Conservation (phyloP, 2,888 invertebrate genomes). For the Lasioglossum lativentre region DNA sequence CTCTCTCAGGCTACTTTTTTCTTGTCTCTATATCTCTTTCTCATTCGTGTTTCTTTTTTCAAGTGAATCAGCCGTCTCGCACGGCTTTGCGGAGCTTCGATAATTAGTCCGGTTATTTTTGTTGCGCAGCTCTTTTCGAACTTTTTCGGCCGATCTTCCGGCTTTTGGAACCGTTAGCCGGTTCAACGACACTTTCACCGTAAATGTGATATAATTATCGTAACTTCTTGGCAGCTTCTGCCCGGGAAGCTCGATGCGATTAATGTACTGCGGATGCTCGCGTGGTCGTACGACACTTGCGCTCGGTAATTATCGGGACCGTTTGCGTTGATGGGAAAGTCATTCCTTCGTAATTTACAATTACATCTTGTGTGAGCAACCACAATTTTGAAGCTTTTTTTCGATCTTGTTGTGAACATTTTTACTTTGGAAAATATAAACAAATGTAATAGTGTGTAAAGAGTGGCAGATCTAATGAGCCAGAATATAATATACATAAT, state of each 20-base stretch:
- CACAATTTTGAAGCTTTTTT: not conserved
- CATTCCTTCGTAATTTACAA: not conserved
- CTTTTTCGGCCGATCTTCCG: not conserved
- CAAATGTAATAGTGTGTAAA: not conserved
- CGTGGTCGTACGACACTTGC: not conserved
- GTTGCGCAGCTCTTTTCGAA: not conserved
- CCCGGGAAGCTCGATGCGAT: not conserved
- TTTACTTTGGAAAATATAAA: not conserved
- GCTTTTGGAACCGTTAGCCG: not conserved
- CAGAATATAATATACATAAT: too few species aligned
- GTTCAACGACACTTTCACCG: slow-evolving; percentile 13
- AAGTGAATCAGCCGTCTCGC: not conserved
- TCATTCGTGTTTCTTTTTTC: not conserved
- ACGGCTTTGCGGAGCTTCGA: not conserved
- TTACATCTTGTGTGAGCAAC: not conserved
- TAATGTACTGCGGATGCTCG: not conserved
- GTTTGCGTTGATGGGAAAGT: not conserved
- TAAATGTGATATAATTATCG: slow-evolving; percentile 13
- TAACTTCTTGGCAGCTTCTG: slow-evolving; percentile 11
- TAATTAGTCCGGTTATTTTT: slow-evolving; percentile 2
- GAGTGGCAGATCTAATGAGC: not conserved
- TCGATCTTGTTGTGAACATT: not conserved
- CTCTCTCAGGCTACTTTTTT: not conserved
- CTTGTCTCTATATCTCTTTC: not conserved
- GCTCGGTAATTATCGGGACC: not conserved